These are phyloP conservation scores for Lethenteron camtschaticum DNA, from an alignment of 2,113 vertebrate genomes.

Conservation along the genomic window DNA sequence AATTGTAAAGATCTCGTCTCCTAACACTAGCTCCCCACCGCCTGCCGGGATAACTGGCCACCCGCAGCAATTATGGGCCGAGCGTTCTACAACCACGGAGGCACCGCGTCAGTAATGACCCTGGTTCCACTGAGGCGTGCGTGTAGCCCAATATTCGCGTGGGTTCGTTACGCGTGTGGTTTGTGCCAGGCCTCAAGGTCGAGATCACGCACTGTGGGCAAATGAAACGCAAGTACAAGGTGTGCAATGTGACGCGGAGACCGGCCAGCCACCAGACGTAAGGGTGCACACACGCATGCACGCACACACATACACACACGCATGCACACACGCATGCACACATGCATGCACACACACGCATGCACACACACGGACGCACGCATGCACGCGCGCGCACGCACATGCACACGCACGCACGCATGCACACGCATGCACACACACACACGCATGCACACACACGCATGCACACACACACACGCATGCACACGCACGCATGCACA, in stretches of 20 bases:
- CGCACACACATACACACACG: background rate
- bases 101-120: no score
- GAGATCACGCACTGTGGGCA: constrained; percentile 99
- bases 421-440: background rate
- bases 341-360: background rate
- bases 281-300: constrained; percentile 16
- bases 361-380: no score
- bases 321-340: background rate
- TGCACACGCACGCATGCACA: background rate
- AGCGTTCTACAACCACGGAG: no score
- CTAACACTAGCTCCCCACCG: no score
- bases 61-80: no score
- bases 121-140: no score
- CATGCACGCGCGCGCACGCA: no score
- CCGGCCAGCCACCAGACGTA: constrained; percentile 98
- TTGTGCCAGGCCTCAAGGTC: constrained; percentile 65
- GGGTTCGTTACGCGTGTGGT: no score
- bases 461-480: background rate
- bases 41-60: no score
- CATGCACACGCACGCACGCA: background rate
- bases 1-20: no score
- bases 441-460: no score
- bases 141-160: no score
- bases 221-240: constrained; percentile 94
- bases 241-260: constrained; percentile 86